Base-by-base conservation (phyloP, 2,797 vertebrate genomes). In the Dipus sagitta region DNA sequence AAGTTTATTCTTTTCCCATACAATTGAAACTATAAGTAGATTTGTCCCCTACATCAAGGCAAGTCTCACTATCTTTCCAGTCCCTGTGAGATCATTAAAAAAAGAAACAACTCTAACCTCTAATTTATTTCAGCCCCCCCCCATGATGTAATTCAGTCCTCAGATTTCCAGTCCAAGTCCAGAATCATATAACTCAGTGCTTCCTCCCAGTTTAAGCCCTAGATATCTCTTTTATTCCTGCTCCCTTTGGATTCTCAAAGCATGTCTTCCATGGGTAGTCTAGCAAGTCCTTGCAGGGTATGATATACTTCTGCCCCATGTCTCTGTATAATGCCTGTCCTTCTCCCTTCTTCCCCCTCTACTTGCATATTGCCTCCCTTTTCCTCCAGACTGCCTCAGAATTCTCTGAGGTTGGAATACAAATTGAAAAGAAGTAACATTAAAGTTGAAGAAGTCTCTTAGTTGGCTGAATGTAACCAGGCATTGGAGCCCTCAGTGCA, bases 141-240 rank as follows among this genome's bases (percentile, higher is more conserved):
- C 54, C 77, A 60, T 64, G 28, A 28, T 83, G 68, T 86, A 83
- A 93, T 89, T 76, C 60, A 76, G n/a, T 77, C 60, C 87, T 74
- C 58, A 84, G 89, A 92, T 54, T 23, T 54, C 60, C 71, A 62
- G 14, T 38, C n/a, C 28, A 17, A 30, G 24, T 14, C 70, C 28
- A 60, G n/a, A 54, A 74, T 64, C 47, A 70, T 26, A 62, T 52
- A 86, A 65, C 14, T 7, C 26, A 82, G 62, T 14, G 28, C 3
- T 62, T 79, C 67, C 79, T 47, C 84, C 17, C 32, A 8, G 3
- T n/a, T 88, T 52, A 71, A 70, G 84, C 26, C n/a, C 68, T 64
- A 82, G 1, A 15, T 65, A 60, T 10, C 52, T 1, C 67, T 60
- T 30, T 17, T 79, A 20, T 52, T 67, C 21, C 60, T 90, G 78